phyloP scores from a whole-genome alignment of 1,140 invertebrate genomes.

The Heliothis virescens region DNA sequence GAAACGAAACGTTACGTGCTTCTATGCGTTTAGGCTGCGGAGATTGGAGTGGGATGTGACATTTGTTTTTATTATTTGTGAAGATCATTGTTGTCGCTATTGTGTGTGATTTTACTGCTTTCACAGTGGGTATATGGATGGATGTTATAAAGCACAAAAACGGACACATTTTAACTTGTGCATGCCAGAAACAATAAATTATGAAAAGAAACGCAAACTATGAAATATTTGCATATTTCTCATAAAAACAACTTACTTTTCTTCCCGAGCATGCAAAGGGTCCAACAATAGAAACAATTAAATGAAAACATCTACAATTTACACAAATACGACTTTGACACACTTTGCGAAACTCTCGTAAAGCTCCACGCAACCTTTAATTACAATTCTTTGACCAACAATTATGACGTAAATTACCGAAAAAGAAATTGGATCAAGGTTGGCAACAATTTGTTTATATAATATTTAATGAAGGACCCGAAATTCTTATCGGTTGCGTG shows the following conservation, averaged over 20 bases:
- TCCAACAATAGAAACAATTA: constrained; percentile 33
- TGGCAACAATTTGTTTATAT: constrained; percentile 66
- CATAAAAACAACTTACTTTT: constrained; percentile 23
- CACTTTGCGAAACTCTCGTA: constrained; percentile 21
- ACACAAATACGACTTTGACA: constrained; percentile 27
- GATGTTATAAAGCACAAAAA: neutral
- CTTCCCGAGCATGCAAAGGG: constrained; percentile 16
- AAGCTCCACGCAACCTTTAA: constrained; percentile 13
- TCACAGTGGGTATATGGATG: neutral
- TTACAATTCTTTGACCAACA: constrained; percentile 3
- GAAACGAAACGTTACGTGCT: neutral
- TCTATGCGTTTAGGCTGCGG: neutral
- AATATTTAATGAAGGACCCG: constrained; percentile 73
- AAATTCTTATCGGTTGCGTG: constrained; percentile 75
- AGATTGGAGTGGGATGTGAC: neutral
- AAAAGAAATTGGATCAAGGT: constrained; percentile 71
- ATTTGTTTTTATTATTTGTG: neutral
- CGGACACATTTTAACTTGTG: neutral
- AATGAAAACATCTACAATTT: neutral
- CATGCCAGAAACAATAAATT: constrained; percentile 48
- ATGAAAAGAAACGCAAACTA: constrained; percentile 8
- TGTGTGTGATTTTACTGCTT: neutral
- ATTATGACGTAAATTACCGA: constrained; percentile 41
- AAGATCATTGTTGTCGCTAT: neutral
- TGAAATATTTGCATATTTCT: constrained; percentile 27